Evolutionary conservation across 2,797 vertebrate genomes (phyloP), one percentile per base, ranked within the genome.

Genomic region (Premnoplex brunnescens): DNA sequence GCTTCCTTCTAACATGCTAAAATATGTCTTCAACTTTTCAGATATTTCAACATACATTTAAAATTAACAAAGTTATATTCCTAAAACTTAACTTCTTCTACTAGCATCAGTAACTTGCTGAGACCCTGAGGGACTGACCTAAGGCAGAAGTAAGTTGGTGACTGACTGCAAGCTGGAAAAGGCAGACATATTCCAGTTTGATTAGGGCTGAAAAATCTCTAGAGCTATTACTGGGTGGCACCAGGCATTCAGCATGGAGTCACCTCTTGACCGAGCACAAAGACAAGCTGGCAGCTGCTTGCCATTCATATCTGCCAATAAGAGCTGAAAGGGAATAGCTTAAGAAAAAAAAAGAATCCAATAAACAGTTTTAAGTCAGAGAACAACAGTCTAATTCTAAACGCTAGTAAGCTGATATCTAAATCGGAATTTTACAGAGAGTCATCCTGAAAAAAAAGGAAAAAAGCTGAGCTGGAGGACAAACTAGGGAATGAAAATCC

Each of bases 221-320:
- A 95, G 83, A 96, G 80, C 39, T 85, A 91, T 77, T 96, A 90
- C 75, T 74, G 91, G 85, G 91, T 93, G 72, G 90, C 93, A 94
- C 44, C 72, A 97, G n/a, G 69, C 87, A 64, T 89, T 91, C 88
- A 90, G 67, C 84, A 56, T 32, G 34, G 63, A 89, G 91, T 95
- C 89, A 96, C 77, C 91, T 93, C 93, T 94, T 96, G 95, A 96
- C 88, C 54, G 19, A 93, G 67, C 91, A 32, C n/a, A 81, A 86
- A 90, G 73, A 95, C 67, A 95, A 82, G 92, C 46, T 93, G 91
- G 91, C 93, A 96, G 89, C 66, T 93, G 44, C 84, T 94, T 93
- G 88, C 87, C 69, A 90, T 67, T 96, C 78, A 68, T 30, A 80
- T 75, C 85, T 89, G 78, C 81, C 64, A 93, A 82, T 89, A 80